Evolutionary conservation across 64 coral and sea anemone species (phyloP).

Genomic region (Acropora tenuis): DNA sequence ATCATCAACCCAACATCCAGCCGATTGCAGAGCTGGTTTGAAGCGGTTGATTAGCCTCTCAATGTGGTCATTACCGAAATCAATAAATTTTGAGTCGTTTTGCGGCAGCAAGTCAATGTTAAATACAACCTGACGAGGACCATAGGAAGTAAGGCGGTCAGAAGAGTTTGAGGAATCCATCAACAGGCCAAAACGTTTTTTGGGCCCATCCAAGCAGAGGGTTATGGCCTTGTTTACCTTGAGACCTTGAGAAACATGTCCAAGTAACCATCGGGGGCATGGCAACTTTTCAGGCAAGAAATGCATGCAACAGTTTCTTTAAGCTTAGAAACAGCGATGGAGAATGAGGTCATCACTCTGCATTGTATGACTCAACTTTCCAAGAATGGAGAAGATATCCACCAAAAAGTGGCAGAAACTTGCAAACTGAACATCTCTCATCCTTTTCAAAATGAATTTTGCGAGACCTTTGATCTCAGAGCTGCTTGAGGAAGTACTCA

Average conservation of each 20-base stretch:
- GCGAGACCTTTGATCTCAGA: slow-evolving; percentile 23
- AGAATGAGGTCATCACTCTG: slow-evolving; percentile 12
- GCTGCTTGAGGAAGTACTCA: slow-evolving; percentile 40
- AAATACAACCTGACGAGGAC: neutral
- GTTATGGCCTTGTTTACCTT: neutral
- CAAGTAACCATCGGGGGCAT: slow-evolving; percentile 4
- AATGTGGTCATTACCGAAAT: slow-evolving; percentile 22
- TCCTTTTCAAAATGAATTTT: neutral
- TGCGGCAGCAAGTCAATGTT: slow-evolving; percentile 11
- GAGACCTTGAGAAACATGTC: neutral
- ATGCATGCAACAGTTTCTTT: slow-evolving; percentile 12
- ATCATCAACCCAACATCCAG: slow-evolving; percentile 24
- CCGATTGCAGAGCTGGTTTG: slow-evolving; percentile 1
- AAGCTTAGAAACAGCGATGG: neutral
- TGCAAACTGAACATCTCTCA: neutral
- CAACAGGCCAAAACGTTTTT: slow-evolving; percentile 5
- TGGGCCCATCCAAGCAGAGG: neutral
- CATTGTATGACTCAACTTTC: neutral
- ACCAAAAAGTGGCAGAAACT: slow-evolving; percentile 23
- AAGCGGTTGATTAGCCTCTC: slow-evolving; percentile 47
- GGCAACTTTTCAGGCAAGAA: slow-evolving; percentile 15
- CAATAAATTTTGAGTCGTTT: neutral
- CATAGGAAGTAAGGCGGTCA: neutral
- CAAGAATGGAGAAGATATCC: slow-evolving; percentile 4
- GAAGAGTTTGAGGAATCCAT: neutral